A percentile compares a stretch with the other conserved stretches of the same genome.
Evolutionary conservation across 2,113 vertebrate genomes (phyloP).

Genomic region (Phyllostomus hastatus): DNA sequence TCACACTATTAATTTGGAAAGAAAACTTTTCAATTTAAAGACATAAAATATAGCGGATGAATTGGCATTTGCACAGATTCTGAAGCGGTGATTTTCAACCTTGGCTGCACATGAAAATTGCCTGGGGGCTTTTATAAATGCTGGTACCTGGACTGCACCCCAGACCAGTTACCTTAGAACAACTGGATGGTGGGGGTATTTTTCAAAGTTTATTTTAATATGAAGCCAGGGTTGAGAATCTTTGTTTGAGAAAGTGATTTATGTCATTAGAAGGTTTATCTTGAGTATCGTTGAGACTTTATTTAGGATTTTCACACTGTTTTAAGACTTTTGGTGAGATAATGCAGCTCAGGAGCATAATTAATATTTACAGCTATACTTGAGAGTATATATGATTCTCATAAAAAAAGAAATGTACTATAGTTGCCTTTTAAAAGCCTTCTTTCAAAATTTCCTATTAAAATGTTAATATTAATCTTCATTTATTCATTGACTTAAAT

Average conservation of each 20-base stretch:
- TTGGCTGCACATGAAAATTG: not conserved
- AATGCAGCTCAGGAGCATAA: not conserved
- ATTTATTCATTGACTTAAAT: not conserved
- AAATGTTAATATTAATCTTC: conserved; percentile 30
- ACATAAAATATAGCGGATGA: not conserved
- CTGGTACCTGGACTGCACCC: not conserved
- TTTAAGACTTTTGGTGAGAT: not conserved
- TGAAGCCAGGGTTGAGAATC: not conserved
- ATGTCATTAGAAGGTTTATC: not conserved
- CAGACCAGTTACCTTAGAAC: not conserved
- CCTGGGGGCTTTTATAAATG: not conserved
- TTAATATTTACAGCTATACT: conserved; percentile 46
- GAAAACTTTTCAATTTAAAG: not conserved
- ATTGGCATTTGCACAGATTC: not conserved
- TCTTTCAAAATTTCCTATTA: conserved; percentile 27
- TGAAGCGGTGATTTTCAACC: not conserved
- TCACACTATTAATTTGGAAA: not conserved
- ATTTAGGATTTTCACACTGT: not conserved
- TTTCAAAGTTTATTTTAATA: not conserved
- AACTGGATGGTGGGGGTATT: not conserved
- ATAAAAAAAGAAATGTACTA: not conserved
- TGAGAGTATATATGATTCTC: not conserved
- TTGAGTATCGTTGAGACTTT: not conserved
- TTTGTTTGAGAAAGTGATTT: not conserved
- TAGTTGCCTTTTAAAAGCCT: not conserved